Base-by-base conservation (phyloP, 2,888 invertebrate genomes). In the Hanleya hanleyi region DNA sequence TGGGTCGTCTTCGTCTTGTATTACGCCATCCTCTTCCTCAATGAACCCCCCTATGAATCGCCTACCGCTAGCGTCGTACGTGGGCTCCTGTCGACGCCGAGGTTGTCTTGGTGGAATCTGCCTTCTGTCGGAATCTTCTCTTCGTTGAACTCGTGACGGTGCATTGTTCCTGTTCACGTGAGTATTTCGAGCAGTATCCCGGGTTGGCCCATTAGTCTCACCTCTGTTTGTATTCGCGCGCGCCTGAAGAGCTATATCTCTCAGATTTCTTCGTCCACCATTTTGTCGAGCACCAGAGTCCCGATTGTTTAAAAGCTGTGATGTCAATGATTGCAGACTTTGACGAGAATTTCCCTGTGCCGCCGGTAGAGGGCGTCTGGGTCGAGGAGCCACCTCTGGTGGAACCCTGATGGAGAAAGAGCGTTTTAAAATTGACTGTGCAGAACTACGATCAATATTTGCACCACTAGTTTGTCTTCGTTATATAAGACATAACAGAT, bases 331-430 rank as follows among this genome's bases (percentile, higher is more conserved):
- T 29, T 57, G 57, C 29, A 57, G 57, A 57, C 57, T 57, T 29
- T 22, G 57, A 26, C 29, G 57, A 57, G 5, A 15, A 32, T 26
- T 15, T 29, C 29, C 26, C 26, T 22, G 57, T 4, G 22, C 29
- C 26, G 1, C 57, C 9, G 57, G 57, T 57, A 57, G 22, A 29
- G 22, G 57, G 22, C 57, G 29, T 9, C 57, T 22, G 22, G 57
- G 57, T 22, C 57, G 18, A 26, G 57, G 57, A 26, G 57, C 57
- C 32, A 57, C 57, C 22, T 22, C 18, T 15, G 57, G 57, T 29
- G 57, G 57, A 15, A 57, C 57, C 57, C 57, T 57, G 57, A 18
- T n/a, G n/a, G n/a, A n/a, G n/a, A n/a, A n/a, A n/a, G n/a, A n/a
- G n/a, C n/a, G n/a, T n/a, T n/a, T n/a, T n/a, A n/a, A n/a, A n/a